phyloP scores from a whole-genome alignment of 2,888 invertebrate species.

The Tanytarsus gracilentus region DNA sequence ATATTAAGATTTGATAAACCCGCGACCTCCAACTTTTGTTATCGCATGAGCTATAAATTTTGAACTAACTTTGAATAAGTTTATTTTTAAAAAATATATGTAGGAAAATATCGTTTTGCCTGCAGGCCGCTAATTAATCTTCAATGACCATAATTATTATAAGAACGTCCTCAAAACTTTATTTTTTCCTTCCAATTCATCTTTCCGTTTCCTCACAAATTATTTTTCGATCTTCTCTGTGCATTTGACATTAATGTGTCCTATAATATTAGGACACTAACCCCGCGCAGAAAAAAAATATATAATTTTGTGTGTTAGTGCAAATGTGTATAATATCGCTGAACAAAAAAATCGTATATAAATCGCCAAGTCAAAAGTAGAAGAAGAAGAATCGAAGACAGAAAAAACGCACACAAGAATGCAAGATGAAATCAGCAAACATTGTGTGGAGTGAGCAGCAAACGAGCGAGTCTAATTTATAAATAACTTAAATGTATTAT shows the following conservation, averaged over 20 bases:
- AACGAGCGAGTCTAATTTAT: conserved; percentile 14
- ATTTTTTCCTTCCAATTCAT: neutral
- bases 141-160: too few relatives aligned
- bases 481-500: conserved; percentile 28
- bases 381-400: conserved; percentile 6
- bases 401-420: conserved; percentile 26
- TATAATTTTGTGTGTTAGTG: conserved; percentile 6
- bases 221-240: too few relatives aligned
- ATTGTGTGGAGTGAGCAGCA: neutral
- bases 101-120: too few relatives aligned
- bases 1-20: too few relatives aligned
- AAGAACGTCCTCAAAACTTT: too few relatives aligned
- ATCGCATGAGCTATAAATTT: too few relatives aligned
- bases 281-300: conserved; percentile 16
- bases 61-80: too few relatives aligned
- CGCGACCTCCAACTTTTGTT: too few relatives aligned
- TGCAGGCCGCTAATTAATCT: too few relatives aligned
- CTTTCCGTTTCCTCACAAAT: too few relatives aligned
- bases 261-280: conserved; percentile 28
- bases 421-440: neutral
- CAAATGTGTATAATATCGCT: neutral
- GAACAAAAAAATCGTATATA: conserved; percentile 1
- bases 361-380: conserved; percentile 17
- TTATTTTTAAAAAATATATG: too few relatives aligned
- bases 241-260: conserved; percentile 28